A percentile compares a stretch with the other conserved stretches of the same genome.
phyloP scores from a whole-genome alignment of 2,113 vertebrate species.

The Chelonoidis abingdonii region DNA sequence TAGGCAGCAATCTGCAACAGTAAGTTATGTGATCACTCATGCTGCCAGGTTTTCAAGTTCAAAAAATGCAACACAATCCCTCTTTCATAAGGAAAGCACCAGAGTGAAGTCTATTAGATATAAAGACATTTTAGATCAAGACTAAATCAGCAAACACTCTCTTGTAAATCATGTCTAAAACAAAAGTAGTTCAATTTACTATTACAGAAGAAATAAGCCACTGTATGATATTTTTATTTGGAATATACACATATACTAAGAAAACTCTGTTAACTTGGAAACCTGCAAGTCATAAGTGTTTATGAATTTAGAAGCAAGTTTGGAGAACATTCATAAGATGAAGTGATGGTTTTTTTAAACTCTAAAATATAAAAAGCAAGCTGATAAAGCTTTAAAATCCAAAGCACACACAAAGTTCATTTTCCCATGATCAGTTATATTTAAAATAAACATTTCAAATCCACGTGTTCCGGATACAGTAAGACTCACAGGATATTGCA shows the following conservation, averaged over 20 bases:
- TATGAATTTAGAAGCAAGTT: background rate
- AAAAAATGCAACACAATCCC: background rate
- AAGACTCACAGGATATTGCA: background rate
- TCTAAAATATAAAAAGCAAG: conserved; percentile 2
- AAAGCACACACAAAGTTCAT: conserved; percentile 14
- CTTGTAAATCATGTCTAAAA: conserved; percentile 8
- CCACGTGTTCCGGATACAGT: background rate
- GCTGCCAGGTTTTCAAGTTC: conserved; percentile 3
- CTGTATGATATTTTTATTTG: background rate
- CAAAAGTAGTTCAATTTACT: background rate
- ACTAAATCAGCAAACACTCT: background rate
- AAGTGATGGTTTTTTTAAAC: conserved; percentile 21
- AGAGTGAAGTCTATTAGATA: background rate
- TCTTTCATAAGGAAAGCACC: background rate
- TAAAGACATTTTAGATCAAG: conserved; percentile 7
- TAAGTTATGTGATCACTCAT: background rate
- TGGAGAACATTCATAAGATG: background rate
- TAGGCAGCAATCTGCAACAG: background rate
- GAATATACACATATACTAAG: background rate
- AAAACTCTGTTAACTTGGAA: background rate
- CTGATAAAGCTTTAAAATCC: conserved; percentile 43
- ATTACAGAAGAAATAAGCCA: background rate
- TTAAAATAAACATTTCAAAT: conserved; percentile 40
- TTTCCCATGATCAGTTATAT: conserved; percentile 36
- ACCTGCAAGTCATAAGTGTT: conserved; percentile 12